phyloP scores from a whole-genome alignment of 2,797 vertebrate genomes.

The Pelochelys cantorii region DNA sequence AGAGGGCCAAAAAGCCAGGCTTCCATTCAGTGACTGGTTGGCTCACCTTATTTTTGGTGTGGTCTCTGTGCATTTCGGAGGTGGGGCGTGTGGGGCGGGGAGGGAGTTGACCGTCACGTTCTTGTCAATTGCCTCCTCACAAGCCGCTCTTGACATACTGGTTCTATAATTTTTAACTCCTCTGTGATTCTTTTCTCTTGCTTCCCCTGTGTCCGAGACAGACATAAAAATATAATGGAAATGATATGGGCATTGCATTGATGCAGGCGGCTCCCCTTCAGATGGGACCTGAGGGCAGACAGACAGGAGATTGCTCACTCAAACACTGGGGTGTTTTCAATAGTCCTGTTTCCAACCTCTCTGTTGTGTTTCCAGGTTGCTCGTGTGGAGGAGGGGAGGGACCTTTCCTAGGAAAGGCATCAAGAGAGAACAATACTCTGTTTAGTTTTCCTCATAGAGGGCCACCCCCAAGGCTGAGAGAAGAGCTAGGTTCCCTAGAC shows the following conservation, averaged over 20 bases:
- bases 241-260: slow-evolving; percentile 48
- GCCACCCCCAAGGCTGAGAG: background rate
- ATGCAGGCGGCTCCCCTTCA: slow-evolving; percentile 60
- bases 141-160: slow-evolving; percentile 31
- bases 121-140: slow-evolving; percentile 57
- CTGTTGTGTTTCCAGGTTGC: background rate
- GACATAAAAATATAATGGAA: slow-evolving; percentile 72
- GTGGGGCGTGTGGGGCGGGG: background rate
- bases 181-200: background rate
- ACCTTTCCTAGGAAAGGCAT: background rate
- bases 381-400: background rate
- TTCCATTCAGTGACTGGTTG: rapidly evolving
- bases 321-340: background rate
- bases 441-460: background rate
- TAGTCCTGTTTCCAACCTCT: background rate
- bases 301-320: background rate
- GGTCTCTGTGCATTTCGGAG: background rate
- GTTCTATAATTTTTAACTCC: slow-evolving; percentile 47
- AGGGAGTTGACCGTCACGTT: slow-evolving; percentile 18
- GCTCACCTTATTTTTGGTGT: rapidly evolving
- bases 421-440: background rate
- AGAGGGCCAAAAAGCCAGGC: background rate
- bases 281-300: background rate
- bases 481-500: background rate
- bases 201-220: slow-evolving; percentile 56